Evolutionary conservation across 1,140 invertebrate species (phyloP), one percentile per base, ranked within the genome.

Genomic region (Asbolus verrucosus): DNA sequence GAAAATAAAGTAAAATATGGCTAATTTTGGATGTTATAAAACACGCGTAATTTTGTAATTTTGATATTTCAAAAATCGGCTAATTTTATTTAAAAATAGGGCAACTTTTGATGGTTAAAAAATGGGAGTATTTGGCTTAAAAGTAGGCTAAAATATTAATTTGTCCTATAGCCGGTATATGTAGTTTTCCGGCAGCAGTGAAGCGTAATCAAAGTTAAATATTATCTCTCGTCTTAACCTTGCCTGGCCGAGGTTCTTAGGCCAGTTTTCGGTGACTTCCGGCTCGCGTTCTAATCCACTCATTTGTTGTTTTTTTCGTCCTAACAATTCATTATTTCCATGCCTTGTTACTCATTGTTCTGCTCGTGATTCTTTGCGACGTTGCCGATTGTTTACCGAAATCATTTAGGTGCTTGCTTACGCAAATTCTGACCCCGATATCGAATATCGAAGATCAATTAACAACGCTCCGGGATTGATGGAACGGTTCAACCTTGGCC

Each of bases 191-290:
- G 60, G 30, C 60, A 30, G n/a, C 60, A 62, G 24, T 39, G 24
- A 39, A 62, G 9, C 60, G 18, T 38, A 15, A n/a, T 38, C 60
- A 36, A 38, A 33, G 11, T 62, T 33, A 62, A 50, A 39, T 62
- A 62, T 62, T 38, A 38, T 62, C 31, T 62, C 60, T 38, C 31
- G 60, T 39, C 60, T 38, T 62, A 62, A 62, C 60, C 60, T 62
- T 62, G 60, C 43, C 6, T 19, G 60, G 60, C 16, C 27, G 19
- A 54, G 27, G 46, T 54, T 54, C 46, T 30, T 54, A 27, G 24
- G 24, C 19, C 14, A 54, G 46, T 39, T 62, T 62, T 62, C 16
- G 31, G 60, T 21, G 60, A 62, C 60, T 62, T 62, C 60, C 60
- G 60, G 60, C 15, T 62, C 27, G 46, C 46, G 19, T 27, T 27